Evolutionary conservation across 2,888 invertebrate genomes (phyloP), one percentile per base, ranked within the genome.

Genomic region (Aspidiotus destructor): DNA sequence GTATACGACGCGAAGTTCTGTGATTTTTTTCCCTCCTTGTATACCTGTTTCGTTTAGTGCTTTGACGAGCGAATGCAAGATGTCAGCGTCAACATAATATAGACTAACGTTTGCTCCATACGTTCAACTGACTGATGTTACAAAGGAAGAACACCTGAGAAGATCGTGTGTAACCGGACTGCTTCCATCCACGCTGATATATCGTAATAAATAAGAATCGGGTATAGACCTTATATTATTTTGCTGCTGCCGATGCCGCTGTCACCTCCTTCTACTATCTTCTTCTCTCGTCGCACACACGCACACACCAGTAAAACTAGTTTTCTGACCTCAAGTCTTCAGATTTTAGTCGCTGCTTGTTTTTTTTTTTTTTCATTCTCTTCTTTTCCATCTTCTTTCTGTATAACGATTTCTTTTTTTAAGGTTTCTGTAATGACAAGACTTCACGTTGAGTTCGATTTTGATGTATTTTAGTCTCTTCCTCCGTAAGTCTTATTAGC

Each of bases 291-390:
- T 58, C 40, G 28, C 58, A 58, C 58, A 40, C 40, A 58, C 17
- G 40, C 58, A 58, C 58, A 58, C 17, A 58, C 58, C 41, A 57
- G 55, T 65, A 55, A 58, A 65, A 65, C 65, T 65, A 65, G 57
- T 65, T 65, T 58, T 57, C 65, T 65, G 65, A 65, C 65, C 65
- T 55, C 55, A 65, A 62, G 62, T 52, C 62, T 48, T 48, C 48
- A 48, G 48, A 13, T 48, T 48, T 48, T 48, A 48, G 48, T 48
- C 48, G 48, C n/a, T n/a, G 48, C n/a, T 58, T 16, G 55, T 55
- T 55, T 40, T 28, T 58, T 58, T 28, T 16, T n/a, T 28, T 58
- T 58, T 28, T 58, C 40, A 8, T 52, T 9, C 55, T 54, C 55
- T 17, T 54, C 8, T 54, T 17, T 52, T 11, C 52, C 52, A 13